phyloP scores from a whole-genome alignment of 2,888 invertebrate species.

The Linyphia triangularis region DNA sequence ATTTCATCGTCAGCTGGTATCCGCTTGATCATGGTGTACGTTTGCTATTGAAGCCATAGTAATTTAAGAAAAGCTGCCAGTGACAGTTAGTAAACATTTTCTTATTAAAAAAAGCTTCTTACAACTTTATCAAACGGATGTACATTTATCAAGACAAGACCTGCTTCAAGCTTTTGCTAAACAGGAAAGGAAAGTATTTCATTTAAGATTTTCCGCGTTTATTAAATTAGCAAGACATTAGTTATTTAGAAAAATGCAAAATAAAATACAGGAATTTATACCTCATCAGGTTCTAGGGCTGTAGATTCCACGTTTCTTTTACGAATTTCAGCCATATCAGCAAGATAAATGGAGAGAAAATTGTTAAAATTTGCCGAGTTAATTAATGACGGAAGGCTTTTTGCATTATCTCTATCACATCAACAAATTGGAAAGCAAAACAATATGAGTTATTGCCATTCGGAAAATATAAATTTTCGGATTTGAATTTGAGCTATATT shows the following conservation, averaged over 20 bases:
- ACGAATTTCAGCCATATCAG: slow-evolving; percentile 62
- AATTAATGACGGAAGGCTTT: slow-evolving; percentile 30
- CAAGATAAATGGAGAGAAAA: background rate
- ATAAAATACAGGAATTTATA: background rate
- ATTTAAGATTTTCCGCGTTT: background rate
- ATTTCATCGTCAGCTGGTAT: too few species aligned
- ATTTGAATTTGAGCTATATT: too few species aligned
- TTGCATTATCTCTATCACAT: slow-evolving; percentile 63
- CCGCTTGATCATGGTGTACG: too few species aligned
- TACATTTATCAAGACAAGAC: background rate
- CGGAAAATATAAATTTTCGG: background rate
- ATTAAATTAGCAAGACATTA: background rate
- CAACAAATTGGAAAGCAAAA: slow-evolving; percentile 58
- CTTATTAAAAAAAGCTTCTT: background rate
- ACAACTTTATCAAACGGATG: background rate
- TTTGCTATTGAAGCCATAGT: slow-evolving; percentile 27
- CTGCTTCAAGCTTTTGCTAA: background rate
- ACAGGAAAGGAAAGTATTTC: background rate
- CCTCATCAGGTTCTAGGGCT: slow-evolving; percentile 32
- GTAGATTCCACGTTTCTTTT: slow-evolving; percentile 48
- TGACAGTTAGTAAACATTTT: background rate
- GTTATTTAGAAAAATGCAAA: background rate
- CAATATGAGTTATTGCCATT: slow-evolving; percentile 27
- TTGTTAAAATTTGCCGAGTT: background rate
- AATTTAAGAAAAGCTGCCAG: background rate